phyloP scores from a whole-genome alignment of 2,113 vertebrate species.

The Haemorhous mexicanus region DNA sequence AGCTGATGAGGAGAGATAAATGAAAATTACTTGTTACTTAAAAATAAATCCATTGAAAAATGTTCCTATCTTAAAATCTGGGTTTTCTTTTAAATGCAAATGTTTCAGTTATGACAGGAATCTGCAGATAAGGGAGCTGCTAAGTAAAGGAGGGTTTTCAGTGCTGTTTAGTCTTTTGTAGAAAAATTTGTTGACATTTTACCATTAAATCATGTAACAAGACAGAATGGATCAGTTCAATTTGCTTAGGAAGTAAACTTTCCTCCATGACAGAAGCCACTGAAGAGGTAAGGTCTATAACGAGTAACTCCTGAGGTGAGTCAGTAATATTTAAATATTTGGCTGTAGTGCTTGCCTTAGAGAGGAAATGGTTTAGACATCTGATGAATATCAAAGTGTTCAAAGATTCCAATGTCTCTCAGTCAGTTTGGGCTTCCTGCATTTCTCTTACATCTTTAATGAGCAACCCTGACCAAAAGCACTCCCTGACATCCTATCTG shows the following conservation, averaged over 20 bases:
- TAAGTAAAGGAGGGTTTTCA: background rate
- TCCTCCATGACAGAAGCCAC: background rate
- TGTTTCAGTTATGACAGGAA: background rate
- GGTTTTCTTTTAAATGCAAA: conserved; percentile 42
- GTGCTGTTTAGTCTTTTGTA: background rate
- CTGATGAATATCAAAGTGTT: background rate
- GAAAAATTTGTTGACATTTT: background rate
- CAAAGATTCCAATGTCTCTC: background rate
- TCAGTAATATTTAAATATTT: background rate
- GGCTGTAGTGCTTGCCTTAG: background rate
- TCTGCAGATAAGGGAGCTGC: conserved; percentile 13
- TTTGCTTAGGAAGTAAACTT: background rate
- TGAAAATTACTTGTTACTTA: background rate
- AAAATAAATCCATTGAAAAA: conserved; percentile 17
- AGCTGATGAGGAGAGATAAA: conserved; percentile 18
- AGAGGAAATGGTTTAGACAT: background rate
- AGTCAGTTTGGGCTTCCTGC: background rate
- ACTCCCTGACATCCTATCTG: background rate
- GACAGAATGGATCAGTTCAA: background rate
- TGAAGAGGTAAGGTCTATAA: background rate
- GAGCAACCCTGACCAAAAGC: background rate
- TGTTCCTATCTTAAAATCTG: conserved; percentile 4
- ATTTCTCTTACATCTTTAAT: background rate
- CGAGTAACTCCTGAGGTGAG: background rate
- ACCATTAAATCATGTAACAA: background rate